Conservation (phyloP, 1,140 invertebrate species). For the Dendroctonus ponderosae region DNA sequence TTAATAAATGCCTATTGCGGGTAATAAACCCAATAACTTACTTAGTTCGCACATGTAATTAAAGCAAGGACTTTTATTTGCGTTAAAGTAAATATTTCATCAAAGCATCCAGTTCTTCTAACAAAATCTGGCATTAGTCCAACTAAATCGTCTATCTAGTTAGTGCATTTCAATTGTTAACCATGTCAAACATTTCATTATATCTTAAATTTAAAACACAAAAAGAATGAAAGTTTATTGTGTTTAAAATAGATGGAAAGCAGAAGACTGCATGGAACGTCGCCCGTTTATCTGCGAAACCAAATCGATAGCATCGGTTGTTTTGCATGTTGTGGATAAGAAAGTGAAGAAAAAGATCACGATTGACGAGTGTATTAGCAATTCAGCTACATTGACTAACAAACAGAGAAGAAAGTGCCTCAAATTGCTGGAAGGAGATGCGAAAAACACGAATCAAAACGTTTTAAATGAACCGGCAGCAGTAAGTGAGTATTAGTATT, state of each 20-base stretch:
- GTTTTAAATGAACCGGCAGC: conserved; percentile 22
- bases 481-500: conserved; percentile 33
- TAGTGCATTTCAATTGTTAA: too few relatives aligned
- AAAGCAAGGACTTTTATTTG: too few relatives aligned
- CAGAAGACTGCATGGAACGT: conserved; percentile 26
- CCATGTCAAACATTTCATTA: too few relatives aligned
- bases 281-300: conserved; percentile 27
- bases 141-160: too few relatives aligned
- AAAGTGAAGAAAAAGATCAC: conserved; percentile 19
- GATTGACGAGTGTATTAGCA: conserved; percentile 22
- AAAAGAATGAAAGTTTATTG: neutral
- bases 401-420: conserved; percentile 20
- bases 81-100: too few relatives aligned
- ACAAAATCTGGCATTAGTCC: too few relatives aligned
- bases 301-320: conserved; percentile 4
- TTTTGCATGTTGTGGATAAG: conserved; percentile 13
- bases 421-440: conserved; percentile 14
- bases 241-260: conserved; percentile 19
- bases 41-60: too few relatives aligned
- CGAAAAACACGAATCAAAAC: neutral
- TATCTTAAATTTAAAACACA: neutral
- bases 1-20: too few relatives aligned
- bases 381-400: conserved; percentile 8
- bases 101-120: too few relatives aligned
- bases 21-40: too few relatives aligned